phyloP scores from a whole-genome alignment of 1,140 invertebrate species.

The Hormaphis cornu region DNA sequence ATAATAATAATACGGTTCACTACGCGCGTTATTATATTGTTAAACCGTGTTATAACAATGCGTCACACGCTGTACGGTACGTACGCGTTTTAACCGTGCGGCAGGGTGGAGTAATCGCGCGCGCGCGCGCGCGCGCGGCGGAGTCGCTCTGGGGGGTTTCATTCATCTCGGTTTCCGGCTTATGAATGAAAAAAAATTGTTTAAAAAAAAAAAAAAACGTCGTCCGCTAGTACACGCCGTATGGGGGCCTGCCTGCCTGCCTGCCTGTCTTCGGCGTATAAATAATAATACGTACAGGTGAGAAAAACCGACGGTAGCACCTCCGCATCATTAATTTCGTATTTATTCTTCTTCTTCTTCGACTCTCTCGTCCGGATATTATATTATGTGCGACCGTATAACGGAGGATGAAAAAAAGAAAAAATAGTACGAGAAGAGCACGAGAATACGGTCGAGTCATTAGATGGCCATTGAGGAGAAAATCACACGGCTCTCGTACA shows the following conservation, averaged over 20 bases:
- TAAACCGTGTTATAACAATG: slow-evolving; percentile 24
- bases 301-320: slow-evolving; percentile 29
- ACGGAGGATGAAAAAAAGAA: slow-evolving; percentile 25
- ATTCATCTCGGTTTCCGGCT: slow-evolving; percentile 30
- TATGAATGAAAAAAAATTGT: slow-evolving; percentile 24
- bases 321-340: slow-evolving; percentile 29
- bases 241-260: too few species aligned
- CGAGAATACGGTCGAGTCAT: slow-evolving; percentile 29
- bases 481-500: slow-evolving; percentile 26
- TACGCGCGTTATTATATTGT: slow-evolving; percentile 3
- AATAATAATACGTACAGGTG: slow-evolving; percentile 11
- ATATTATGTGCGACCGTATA: slow-evolving; percentile 22
- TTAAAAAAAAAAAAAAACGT: too few species aligned
- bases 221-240: too few species aligned
- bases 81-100: slow-evolving; percentile 23
- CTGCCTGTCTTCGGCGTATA: too few species aligned
- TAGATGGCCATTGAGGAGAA: slow-evolving; percentile 23
- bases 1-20: slow-evolving; percentile 4
- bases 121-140: slow-evolving; percentile 25
- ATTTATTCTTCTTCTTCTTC: too few species aligned
- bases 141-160: slow-evolving; percentile 25
- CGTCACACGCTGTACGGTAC: too few species aligned
- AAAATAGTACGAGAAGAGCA: not conserved
- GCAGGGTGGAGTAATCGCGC: slow-evolving; percentile 16
- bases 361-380: slow-evolving; percentile 15